Evolutionary conservation across 2,113 vertebrate species (phyloP), one percentile per base, ranked within the genome.

Genomic region (Glaucomys volans): DNA sequence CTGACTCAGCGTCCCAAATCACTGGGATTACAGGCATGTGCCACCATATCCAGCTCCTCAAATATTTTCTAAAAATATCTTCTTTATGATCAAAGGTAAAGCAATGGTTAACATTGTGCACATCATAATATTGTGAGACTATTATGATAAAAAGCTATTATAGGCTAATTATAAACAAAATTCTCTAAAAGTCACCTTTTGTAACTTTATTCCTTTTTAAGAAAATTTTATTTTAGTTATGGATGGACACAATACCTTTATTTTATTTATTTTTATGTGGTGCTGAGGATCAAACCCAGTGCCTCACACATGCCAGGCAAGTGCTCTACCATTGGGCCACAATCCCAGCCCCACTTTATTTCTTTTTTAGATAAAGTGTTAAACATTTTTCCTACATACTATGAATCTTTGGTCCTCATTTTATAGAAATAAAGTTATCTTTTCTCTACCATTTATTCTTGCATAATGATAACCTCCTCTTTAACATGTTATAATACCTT

Each of bases 381-480:
- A 79, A 62, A 22, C 4, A 66, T 54, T 91, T 76, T 54, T 54
- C 54, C 16, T 76, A 69, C 77, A 91, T 67, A 52, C 40, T 76
- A 7, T 94, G 71, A 76, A 94, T 16, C 16, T 89, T 95, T 95
- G 77, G 10, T 91, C 17, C 10, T 93, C 66, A 76, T 87, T 94
- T 92, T 93, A 84, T 82, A 17, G 89, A 88, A 90, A 50, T 94
- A 81, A 82, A 5, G 69, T 40, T 77, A 91, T 91, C 77, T 95
- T 86, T 35, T 89, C 69, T 92, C 54, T 87, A 47, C 32, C 14
- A 24, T 32, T 69, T 87, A 95, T 84, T 94, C 50, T 94, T 91
- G 44, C 28, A 75, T 90, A 76, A 80, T 71, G 20, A 94, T 20
- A 40, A 74, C 35, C 8, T 86, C 40, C 88, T 91, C 74, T 54